These are phyloP conservation scores for Tiliacea aurago DNA, from an alignment of 2,888 invertebrate genomes.

Conservation along the genomic window DNA sequence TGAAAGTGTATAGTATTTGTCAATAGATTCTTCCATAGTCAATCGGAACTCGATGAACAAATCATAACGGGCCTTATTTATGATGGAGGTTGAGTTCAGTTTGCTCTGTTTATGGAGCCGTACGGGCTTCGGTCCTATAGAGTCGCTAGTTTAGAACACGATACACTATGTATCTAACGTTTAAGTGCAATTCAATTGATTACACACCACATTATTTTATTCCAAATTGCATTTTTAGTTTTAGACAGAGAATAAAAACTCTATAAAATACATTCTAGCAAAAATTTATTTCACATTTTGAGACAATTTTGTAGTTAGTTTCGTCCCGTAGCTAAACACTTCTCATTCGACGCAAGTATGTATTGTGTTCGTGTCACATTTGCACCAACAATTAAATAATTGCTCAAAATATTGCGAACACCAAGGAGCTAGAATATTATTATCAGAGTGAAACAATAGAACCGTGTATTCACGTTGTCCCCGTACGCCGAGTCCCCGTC, in stretches of 20 bases:
- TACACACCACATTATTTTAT: constrained; percentile 67
- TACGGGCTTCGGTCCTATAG: constrained; percentile 72
- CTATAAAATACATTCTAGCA: constrained; percentile 66
- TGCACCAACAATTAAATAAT: constrained; percentile 67
- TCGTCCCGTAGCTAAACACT: constrained; percentile 67
- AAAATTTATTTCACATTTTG: constrained; percentile 68
- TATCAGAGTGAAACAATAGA: constrained; percentile 53
- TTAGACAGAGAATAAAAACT: constrained; percentile 66
- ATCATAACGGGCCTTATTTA: constrained; percentile 86
- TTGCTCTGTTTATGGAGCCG: constrained; percentile 62
- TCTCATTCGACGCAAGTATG: constrained; percentile 62
- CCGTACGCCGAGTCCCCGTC: too few relatives aligned
- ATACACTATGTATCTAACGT: constrained; percentile 71
- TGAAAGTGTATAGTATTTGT: constrained; percentile 88
- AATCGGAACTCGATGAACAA: constrained; percentile 74
- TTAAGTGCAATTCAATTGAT: constrained; percentile 77
- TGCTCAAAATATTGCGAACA: constrained; percentile 73
- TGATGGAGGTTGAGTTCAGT: constrained; percentile 70
- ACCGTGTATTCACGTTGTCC: too few relatives aligned
- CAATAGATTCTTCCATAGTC: constrained; percentile 83
- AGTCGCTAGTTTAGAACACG: constrained; percentile 84
- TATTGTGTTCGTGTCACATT: constrained; percentile 59
- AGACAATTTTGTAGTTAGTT: constrained; percentile 70
- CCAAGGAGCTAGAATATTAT: constrained; percentile 56
- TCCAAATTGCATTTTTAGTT: constrained; percentile 78